Evolutionary conservation across 2,888 invertebrate species (phyloP).

Genomic region (Nudaria mundana): DNA sequence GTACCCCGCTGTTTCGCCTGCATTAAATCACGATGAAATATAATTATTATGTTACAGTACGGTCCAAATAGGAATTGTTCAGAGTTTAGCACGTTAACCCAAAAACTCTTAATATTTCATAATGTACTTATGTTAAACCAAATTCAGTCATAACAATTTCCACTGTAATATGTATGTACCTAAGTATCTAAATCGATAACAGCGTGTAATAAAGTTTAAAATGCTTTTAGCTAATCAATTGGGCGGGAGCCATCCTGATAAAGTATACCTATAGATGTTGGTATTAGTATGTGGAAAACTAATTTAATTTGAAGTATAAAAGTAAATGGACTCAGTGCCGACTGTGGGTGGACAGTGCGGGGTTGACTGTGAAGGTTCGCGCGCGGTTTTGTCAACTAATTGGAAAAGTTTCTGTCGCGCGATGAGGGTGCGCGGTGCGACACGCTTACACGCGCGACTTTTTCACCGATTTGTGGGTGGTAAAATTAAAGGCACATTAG

Average conservation of each 20-base stretch:
- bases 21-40: too few relatives aligned
- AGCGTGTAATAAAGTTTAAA: constrained; percentile 40
- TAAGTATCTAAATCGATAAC: too few relatives aligned
- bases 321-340: constrained; percentile 45
- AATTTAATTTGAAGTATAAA: constrained; percentile 64
- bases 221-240: constrained; percentile 44
- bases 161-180: too few relatives aligned
- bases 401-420: constrained; percentile 66
- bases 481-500: constrained; percentile 25
- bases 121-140: too few relatives aligned
- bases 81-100: too few relatives aligned
- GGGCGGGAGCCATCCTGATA: constrained; percentile 32
- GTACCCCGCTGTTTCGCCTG: too few relatives aligned
- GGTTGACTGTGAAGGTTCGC: constrained; percentile 4
- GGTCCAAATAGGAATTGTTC: too few relatives aligned
- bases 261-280: constrained; percentile 35
- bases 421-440: constrained; percentile 25
- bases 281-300: constrained; percentile 46
- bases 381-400: constrained; percentile 58
- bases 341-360: constrained; percentile 34
- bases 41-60: too few relatives aligned
- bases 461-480: constrained; percentile 23
- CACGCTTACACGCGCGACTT: constrained; percentile 4
- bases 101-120: too few relatives aligned
- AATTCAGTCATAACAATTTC: too few relatives aligned